Evolutionary conservation across 2,797 vertebrate species (phyloP).

Genomic region (Phoxinus dragarum): DNA sequence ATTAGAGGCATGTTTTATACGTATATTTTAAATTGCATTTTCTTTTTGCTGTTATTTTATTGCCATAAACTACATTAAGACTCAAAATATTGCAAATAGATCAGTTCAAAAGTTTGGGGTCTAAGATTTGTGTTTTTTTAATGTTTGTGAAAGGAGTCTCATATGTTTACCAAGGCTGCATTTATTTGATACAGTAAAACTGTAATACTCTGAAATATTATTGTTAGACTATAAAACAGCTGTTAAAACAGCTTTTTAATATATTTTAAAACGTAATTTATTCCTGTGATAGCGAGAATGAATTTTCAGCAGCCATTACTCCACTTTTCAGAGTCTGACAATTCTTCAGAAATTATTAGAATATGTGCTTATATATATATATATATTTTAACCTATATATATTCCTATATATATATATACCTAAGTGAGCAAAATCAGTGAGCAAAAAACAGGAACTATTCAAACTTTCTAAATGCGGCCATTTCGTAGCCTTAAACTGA

Average conservation of each 20-base stretch:
- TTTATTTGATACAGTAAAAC: neutral
- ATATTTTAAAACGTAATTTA: neutral
- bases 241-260: too few relatives aligned
- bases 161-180: neutral
- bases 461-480: neutral
- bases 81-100: neutral
- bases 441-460: neutral
- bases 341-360: neutral
- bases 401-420: neutral
- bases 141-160: neutral
- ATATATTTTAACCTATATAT: too few relatives aligned
- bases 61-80: neutral
- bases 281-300: neutral
- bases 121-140: neutral
- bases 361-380: neutral
- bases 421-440: too few relatives aligned
- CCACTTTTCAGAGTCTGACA: neutral
- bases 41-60: neutral
- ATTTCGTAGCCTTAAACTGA: neutral
- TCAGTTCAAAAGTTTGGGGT: neutral
- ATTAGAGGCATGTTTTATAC: neutral
- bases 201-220: neutral
- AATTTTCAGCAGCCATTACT: neutral
- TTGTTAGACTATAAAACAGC: neutral
- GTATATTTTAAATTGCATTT: neutral